phyloP scores from a whole-genome alignment of 2,888 invertebrate genomes.

The Apomyelois bistriatella region DNA sequence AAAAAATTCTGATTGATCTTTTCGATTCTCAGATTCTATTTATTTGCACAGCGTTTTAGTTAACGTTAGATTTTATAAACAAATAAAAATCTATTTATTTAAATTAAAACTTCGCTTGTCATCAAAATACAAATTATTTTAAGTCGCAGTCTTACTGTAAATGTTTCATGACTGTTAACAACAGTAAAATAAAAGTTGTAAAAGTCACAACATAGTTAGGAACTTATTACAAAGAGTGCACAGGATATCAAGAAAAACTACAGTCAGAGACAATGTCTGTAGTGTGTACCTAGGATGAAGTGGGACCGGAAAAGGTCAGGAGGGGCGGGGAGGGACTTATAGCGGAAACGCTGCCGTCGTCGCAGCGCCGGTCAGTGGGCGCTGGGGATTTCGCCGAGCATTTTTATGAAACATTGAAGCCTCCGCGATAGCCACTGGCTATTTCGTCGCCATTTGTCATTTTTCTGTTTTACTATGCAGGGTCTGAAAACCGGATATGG shows the following conservation, averaged over 20 bases:
- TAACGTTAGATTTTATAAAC: too few species aligned
- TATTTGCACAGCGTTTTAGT: too few species aligned
- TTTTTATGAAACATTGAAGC: slow-evolving; percentile 49
- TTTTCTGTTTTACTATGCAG: neutral
- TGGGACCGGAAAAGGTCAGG: slow-evolving; percentile 52
- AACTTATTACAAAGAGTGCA: slow-evolving; percentile 5
- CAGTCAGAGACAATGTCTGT: slow-evolving; percentile 12
- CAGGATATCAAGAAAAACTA: slow-evolving; percentile 11
- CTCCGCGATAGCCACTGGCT: slow-evolving; percentile 9
- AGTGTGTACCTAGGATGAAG: slow-evolving; percentile 19
- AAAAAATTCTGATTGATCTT: neutral
- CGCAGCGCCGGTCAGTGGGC: slow-evolving; percentile 35
- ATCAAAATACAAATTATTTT: too few species aligned
- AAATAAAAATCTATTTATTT: too few species aligned
- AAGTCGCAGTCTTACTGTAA: neutral
- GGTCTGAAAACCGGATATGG: neutral
- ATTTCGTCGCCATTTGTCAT: slow-evolving; percentile 4
- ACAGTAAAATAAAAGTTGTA: neutral
- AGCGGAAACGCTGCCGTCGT: slow-evolving; percentile 48
- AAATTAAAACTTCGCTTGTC: too few species aligned
- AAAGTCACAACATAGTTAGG: slow-evolving; percentile 8
- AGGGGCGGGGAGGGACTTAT: slow-evolving; percentile 35
- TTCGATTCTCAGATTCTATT: neutral
- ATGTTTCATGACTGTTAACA: neutral
- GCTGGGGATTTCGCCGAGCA: slow-evolving; percentile 33